Evolutionary conservation across 2,888 invertebrate genomes (phyloP).

Genomic region (Bimastos eiseni): DNA sequence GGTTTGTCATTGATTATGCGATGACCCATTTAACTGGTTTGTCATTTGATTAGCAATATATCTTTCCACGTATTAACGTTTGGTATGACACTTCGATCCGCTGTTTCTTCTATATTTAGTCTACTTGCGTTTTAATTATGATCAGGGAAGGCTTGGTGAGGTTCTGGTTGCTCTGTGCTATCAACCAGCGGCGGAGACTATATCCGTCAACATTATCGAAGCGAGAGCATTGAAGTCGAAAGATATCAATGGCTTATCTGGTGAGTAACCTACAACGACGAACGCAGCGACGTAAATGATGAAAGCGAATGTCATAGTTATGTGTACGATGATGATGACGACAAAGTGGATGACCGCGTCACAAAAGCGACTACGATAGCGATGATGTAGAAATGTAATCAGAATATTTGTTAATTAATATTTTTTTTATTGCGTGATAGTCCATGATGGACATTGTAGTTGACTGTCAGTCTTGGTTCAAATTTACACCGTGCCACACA

Average conservation of each 20-base stretch:
- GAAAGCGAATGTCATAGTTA: not conserved
- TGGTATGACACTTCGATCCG: not conserved
- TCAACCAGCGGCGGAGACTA: conserved; percentile 89
- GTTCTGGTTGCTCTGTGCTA: conserved; percentile 84
- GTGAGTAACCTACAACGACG: conserved; percentile 31
- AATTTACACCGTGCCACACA: no score
- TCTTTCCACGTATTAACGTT: not conserved
- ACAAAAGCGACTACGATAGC: not conserved
- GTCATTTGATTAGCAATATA: not conserved
- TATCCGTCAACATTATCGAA: conserved; percentile 86
- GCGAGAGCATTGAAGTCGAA: conserved; percentile 92
- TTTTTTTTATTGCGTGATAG: no score
- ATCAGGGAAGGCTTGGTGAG: conserved; percentile 54
- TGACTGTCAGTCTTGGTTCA: no score
- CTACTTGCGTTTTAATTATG: not conserved
- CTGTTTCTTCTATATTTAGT: not conserved
- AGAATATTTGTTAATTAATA: no score
- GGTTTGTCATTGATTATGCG: no score
- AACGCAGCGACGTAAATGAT: not conserved
- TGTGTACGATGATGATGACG: not conserved
- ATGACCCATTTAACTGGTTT: no score
- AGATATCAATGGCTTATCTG: conserved; percentile 82
- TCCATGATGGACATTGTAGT: no score
- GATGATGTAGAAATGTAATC: not conserved
- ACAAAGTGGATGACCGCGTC: not conserved